Evolutionary conservation across 2,888 invertebrate species (phyloP).

Genomic region (Dynastes tityus): DNA sequence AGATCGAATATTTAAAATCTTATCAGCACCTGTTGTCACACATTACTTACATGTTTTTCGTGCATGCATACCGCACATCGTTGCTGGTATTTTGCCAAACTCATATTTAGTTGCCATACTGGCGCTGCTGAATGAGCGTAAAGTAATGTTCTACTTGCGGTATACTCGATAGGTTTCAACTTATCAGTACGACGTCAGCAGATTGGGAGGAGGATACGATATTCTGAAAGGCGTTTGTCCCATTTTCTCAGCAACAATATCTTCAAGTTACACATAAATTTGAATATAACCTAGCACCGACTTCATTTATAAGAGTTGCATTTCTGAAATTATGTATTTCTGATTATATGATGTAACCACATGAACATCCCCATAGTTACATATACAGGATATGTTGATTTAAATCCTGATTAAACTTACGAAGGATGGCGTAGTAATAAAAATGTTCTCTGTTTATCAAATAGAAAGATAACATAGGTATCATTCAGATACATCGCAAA

Average conservation of each 20-base stretch:
- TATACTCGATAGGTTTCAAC: conserved; percentile 14
- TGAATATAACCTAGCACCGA: too few relatives aligned
- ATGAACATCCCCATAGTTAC: too few relatives aligned
- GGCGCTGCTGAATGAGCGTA: conserved; percentile 50
- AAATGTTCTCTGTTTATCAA: too few relatives aligned
- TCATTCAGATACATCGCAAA: too few relatives aligned
- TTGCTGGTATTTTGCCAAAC: conserved; percentile 49
- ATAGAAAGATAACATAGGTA: too few relatives aligned
- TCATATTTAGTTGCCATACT: conserved; percentile 49
- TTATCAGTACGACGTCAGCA: not conserved
- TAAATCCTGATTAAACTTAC: too few relatives aligned
- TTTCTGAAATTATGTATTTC: too few relatives aligned
- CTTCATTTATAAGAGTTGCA: too few relatives aligned
- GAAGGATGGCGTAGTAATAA: too few relatives aligned
- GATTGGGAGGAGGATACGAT: not conserved
- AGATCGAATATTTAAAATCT: conserved; percentile 6
- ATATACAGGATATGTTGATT: too few relatives aligned
- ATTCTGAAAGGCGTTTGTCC: not conserved
- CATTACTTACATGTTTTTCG: conserved; percentile 33
- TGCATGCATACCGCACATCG: conserved; percentile 7
- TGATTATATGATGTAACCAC: too few relatives aligned
- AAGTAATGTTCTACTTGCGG: conserved; percentile 48
- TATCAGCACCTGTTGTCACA: conserved; percentile 35
- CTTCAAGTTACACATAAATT: too few relatives aligned
- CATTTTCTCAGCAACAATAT: not conserved